Evolutionary conservation across 2,113 vertebrate species (phyloP).

Genomic region (Centropus unirufus): DNA sequence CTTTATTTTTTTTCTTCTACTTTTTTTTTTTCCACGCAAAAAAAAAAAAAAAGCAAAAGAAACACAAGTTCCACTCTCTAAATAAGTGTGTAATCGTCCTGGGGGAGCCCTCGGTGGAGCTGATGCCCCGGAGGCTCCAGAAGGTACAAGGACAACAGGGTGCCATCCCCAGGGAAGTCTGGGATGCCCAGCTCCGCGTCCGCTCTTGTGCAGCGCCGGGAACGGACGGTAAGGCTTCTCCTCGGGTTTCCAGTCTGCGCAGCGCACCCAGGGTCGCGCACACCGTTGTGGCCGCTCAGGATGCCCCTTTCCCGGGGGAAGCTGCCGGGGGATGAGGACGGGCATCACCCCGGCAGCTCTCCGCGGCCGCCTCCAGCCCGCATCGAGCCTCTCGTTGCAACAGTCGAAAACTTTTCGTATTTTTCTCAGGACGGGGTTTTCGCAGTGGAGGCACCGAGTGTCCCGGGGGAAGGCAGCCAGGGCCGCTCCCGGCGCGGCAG

Average conservation of each 20-base stretch:
- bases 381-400: background rate
- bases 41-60: conserved; percentile 13
- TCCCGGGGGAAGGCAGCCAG: background rate
- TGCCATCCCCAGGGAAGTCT: background rate
- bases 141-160: background rate
- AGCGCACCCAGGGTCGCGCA: background rate
- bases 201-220: background rate
- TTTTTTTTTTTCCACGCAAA: too few species aligned
- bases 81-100: background rate
- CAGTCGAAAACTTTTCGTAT: background rate
- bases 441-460: too few species aligned
- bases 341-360: background rate
- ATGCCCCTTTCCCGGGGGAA: background rate
- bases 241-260: background rate
- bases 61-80: background rate
- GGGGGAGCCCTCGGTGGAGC: background rate
- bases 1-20: background rate
- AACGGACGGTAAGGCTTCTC: background rate
- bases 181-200: background rate
- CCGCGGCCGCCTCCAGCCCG: background rate
- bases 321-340: too few species aligned
- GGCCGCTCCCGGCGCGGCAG: background rate
- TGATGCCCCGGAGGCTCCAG: background rate
- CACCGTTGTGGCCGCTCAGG: background rate
- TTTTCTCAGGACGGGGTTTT: background rate